Conservation (phyloP, 2,113 vertebrate species). For the Halcyon malimbica region DNA sequence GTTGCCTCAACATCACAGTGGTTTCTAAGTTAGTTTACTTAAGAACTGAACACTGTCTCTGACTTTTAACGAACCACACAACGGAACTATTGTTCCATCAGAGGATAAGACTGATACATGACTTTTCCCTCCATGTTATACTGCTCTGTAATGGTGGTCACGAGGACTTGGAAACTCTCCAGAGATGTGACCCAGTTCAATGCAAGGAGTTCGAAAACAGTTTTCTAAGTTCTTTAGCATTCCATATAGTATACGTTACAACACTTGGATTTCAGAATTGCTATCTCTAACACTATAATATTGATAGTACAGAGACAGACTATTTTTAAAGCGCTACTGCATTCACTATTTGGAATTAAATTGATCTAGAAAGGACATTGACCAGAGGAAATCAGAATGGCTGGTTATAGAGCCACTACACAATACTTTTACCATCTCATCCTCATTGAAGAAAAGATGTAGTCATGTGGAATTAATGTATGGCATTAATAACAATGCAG, state of each 20-base stretch:
- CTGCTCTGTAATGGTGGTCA: not conserved
- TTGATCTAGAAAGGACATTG: not conserved
- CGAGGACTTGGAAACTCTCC: not conserved
- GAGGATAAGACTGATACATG: not conserved
- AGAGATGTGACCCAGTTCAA: not conserved
- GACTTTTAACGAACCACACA: not conserved
- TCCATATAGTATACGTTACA: not conserved
- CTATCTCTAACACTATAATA: not conserved
- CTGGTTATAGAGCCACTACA: not conserved
- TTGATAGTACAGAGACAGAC: not conserved
- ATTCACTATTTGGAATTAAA: not conserved
- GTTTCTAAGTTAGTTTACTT: not conserved
- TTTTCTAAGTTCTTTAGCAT: not conserved
- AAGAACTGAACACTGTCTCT: not conserved
- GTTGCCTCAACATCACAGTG: not conserved
- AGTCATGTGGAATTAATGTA: conserved; percentile 29
- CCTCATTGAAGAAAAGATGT: not conserved
- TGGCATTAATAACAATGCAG: not conserved
- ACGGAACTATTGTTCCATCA: not conserved
- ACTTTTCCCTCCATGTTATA: not conserved
- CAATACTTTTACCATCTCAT: not conserved
- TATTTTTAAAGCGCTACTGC: not conserved
- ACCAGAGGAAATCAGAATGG: conserved; percentile 12
- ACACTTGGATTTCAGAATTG: not conserved
- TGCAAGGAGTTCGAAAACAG: not conserved